Evolutionary conservation across 2,113 vertebrate genomes (phyloP), one percentile per base, ranked within the genome.

Genomic region (Acrocephalus kingi): DNA sequence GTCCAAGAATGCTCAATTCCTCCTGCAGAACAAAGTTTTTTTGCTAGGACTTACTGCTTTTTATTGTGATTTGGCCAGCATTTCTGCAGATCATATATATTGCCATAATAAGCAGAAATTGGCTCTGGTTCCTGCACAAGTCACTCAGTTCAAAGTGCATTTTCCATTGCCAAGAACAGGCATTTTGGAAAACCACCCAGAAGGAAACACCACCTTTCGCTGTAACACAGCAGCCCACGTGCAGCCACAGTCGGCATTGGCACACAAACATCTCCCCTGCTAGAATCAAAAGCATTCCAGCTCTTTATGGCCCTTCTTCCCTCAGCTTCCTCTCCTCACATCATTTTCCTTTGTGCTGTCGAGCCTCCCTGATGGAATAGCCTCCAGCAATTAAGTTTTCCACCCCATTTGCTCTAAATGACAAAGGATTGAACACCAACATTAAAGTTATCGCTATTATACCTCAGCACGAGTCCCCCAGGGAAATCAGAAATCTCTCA

Each of bases 401-500:
- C 94, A 96, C 79, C 75, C 83, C 87, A 86, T 96, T 95, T 96
- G 92, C 95, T 94, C 59, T 43, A 90, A 96, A 81, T 90, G 94
- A 94, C 90, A 95, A 94, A 93, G 91, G 90, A 95, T 41, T 90
- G 87, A 93, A 90, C 84, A 91, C 46, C 90, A 83, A 88, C 92
- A 93, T 92, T 73, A 86, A 95, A 96, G 94, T 87, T 64, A 88
- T 63, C 16, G 2, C 87, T 77, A 59, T 93, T 92, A 88, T 31
- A 94, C 39, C 87, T 90, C 87, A 78, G 90, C 87, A 16, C 13
- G 68, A 37, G 7, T 22, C 56, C 94, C 78, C 95, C 35, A 48
- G 92, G 94, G 95, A 97, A 96, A 97, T 94, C 94, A 97, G 90
- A 94, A 67, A 51, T 72, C 92, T 91, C 78, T 93, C 92, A 11